phyloP scores from a whole-genome alignment of 2,797 vertebrate genomes.

The Poeciliopsis gracilis region DNA sequence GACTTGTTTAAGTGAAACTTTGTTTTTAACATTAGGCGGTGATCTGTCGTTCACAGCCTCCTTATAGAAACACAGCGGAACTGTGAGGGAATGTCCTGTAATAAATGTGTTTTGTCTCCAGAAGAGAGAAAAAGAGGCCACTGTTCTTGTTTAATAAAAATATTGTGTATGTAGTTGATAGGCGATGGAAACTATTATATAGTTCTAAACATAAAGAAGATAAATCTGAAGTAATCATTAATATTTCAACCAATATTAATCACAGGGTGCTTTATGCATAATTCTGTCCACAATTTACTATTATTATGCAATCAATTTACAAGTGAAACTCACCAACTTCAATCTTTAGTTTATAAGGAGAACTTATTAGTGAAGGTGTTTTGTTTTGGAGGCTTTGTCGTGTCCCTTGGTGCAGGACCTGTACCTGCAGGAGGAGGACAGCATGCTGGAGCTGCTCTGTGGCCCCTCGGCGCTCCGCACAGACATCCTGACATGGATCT shows the following conservation, averaged over 20 bases:
- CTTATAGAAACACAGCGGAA: not conserved
- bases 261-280: not conserved
- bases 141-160: not conserved
- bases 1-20: not conserved
- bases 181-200: not conserved
- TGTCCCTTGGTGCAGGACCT: conserved; percentile 86
- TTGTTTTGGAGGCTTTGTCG: conserved; percentile 67
- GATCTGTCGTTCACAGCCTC: not conserved
- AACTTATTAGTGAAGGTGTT: not conserved
- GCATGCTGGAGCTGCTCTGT: conserved; percentile 84
- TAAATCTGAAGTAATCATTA: not conserved
- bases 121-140: not conserved
- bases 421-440: conserved; percentile 78
- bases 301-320: not conserved
- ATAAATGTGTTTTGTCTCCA: not conserved
- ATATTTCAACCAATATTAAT: not conserved
- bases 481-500: conserved; percentile 88
- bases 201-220: not conserved
- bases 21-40: not conserved
- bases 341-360: not conserved
- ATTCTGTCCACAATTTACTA: not conserved
- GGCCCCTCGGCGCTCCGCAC: conserved; percentile 83
- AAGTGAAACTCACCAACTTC: not conserved
- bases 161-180: not conserved
- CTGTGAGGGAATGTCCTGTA: too few species aligned